Base-by-base conservation (phyloP, 2,113 vertebrate genomes). In the Gnathonemus echidnorhynchus region DNA sequence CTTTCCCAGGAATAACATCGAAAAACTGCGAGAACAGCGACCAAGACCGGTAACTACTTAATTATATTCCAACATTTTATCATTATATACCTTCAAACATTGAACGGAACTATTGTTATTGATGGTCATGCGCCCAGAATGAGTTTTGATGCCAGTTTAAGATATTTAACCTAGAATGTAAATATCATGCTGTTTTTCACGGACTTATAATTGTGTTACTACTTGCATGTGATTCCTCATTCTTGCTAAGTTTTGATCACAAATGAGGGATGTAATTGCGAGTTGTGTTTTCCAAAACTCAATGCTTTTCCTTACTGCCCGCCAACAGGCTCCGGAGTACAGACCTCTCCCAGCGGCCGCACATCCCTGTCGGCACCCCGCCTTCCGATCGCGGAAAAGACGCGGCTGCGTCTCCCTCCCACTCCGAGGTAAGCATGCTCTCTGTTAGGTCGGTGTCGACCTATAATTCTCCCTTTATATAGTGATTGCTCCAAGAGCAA, bases 1-100 rank as follows among this genome's bases (percentile, higher is more conserved):
- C 96, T 53, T 96, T 96, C 52, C 95, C 96, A 11, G 96, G 96
- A 77, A 92, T 96, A 84, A 93, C 94, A 74, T 95, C 95, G 56
- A 93, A 95, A 19, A 94, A 93, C 91, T 92, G 94, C 89, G 94
- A 95, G 91, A 90, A 66, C 87, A 91, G 88, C 42, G 92, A 93
- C 0, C 92, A 91, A 86, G 94, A 95, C 92, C 95, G 96, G 96
- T 96, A 94, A 19, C 6, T 31, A 42, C 39, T 84, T 42, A 48
- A 45, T 48, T 85, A 11, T 46, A 85, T 42, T 48, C 39, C 24
- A 45, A 19, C 1, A 48, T 85, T 24, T 70, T 85, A 42, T 45
- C 3, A 9, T 85, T 48, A n/a, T 24, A 45, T 11, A 45, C 15
- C 9, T 85, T 85, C 45, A 46, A 48, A 48, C 13, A 48, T 2